Evolutionary conservation across 2,888 invertebrate species (phyloP).

Genomic region (Cryptocephalus primarius): DNA sequence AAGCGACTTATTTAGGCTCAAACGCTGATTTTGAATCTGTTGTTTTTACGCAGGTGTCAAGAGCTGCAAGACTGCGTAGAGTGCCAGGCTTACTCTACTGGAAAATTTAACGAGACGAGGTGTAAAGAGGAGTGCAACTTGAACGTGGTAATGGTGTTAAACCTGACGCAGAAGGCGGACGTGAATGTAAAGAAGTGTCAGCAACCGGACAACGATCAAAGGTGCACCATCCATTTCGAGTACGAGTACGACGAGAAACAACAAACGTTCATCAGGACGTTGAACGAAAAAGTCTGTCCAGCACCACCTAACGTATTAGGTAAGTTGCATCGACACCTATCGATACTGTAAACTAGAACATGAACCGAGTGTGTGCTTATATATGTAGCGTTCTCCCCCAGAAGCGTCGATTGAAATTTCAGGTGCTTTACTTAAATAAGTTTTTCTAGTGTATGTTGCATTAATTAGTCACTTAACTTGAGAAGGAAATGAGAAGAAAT

Average conservation of each 20-base stretch:
- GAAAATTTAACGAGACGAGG: conserved; percentile 13
- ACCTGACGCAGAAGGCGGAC: conserved; percentile 3
- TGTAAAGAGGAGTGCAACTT: background rate
- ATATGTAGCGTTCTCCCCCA: no score
- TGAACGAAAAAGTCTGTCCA: conserved; percentile 36
- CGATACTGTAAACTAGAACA: no score
- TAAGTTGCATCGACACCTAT: conserved; percentile 20
- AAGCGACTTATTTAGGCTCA: no score
- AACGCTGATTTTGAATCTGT: no score
- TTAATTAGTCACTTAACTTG: no score
- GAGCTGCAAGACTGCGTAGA: conserved; percentile 60
- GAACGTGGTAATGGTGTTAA: conserved; percentile 26
- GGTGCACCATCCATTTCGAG: conserved; percentile 39
- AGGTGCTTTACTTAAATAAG: no score
- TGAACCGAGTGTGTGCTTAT: no score
- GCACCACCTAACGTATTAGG: conserved; percentile 37
- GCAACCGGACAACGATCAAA: conserved; percentile 30
- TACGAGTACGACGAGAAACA: conserved; percentile 32
- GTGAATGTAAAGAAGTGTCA: conserved; percentile 34
- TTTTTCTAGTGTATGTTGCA: no score
- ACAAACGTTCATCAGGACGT: conserved; percentile 33
- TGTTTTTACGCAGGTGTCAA: conserved; percentile 46
- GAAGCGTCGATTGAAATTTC: no score
- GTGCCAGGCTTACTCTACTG: conserved; percentile 46
- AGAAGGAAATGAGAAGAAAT: no score